Percentiles rank a stretch among this genome's conserved stretches.
phyloP scores from a whole-genome alignment of 2,797 vertebrate genomes.

The Heteromormyrus szaboi region DNA sequence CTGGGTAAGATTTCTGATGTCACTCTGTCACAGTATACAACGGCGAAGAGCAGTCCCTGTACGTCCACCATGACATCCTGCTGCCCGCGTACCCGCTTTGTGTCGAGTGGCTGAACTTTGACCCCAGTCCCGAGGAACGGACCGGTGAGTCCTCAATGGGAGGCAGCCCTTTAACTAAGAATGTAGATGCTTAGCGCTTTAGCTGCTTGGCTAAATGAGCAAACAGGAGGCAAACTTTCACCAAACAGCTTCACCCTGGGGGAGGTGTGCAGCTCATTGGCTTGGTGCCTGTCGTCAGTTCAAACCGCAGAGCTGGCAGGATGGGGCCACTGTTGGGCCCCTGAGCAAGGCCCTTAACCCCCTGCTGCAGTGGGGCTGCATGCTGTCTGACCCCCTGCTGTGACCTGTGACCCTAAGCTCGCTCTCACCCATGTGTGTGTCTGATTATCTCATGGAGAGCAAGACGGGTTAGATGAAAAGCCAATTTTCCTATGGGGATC shows the following conservation, averaged over 20 bases:
- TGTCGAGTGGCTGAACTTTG: constrained; percentile 92
- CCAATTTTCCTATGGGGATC: not conserved
- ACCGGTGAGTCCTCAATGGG: constrained; percentile 51
- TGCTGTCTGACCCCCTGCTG: not conserved
- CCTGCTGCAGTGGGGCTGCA: not conserved
- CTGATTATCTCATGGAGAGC: not conserved
- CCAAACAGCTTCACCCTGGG: not conserved
- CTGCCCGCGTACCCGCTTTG: constrained; percentile 90
- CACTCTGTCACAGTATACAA: constrained; percentile 76
- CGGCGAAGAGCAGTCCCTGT: constrained; percentile 83
- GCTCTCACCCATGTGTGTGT: not conserved
- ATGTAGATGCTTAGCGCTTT: not conserved
- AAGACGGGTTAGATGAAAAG: not conserved
- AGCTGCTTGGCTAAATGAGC: not conserved
- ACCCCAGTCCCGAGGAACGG: constrained; percentile 80
- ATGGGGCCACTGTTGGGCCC: not conserved
- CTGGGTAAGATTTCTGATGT: not conserved
- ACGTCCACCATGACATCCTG: constrained; percentile 89
- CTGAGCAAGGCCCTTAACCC: not conserved
- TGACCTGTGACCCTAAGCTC: not conserved
- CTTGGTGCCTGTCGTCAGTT: not conserved
- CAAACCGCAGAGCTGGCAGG: not conserved
- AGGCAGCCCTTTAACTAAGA: not conserved
- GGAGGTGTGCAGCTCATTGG: not conserved
- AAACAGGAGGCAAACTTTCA: not conserved